Base-by-base conservation (phyloP, 2,113 vertebrate species). In the Entelurus aequoreus region DNA sequence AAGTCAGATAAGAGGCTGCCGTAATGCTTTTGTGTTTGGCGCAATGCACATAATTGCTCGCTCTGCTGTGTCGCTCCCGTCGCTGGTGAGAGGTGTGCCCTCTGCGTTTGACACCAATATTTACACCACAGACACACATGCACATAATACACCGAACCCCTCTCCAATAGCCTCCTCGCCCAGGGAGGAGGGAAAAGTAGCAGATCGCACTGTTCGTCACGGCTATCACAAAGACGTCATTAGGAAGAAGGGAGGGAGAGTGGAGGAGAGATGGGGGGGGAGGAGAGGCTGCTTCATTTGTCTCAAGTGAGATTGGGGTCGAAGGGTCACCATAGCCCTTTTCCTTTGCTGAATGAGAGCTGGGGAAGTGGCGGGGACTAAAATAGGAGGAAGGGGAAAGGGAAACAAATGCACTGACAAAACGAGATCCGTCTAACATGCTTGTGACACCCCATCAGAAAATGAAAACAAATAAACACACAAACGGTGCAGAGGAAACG, bases 261-360 rank as follows among this genome's bases (percentile, higher is more conserved):
- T 16, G 49, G 28, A 54, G 52, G 28, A 46, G 13, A 54, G 21
- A 61, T 15, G 46, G 44, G 35, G 15, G 58, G 56, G 65, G 47
- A 37, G 49, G 63, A 54, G 70, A 61, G 66, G 72, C 83, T 72
- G 82, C 77, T 85, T 86, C 83, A 88, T 88, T 84, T 84, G 80
- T 87, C 86, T 88, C 80, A 82, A 84, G 84, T 86, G 86, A 89
- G 87, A 89, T 89, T 89, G 87, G 69, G 87, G 87, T 86, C 70
- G 63, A n/a, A 2, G 66, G 87, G 83, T 87, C 71, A 36, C 54
- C 60, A 0, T 69, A 86, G 80, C 80, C 76, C 65, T 86, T 89
- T 87, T 81, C 78, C 80, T 78, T 74, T 37, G 5, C 71, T 14
- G 54, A 76, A 72, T 62, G 63, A 77, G 60, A 76, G 64, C 63